Evolutionary conservation across 2,888 invertebrate genomes (phyloP).

Genomic region (Noctua pronuba): DNA sequence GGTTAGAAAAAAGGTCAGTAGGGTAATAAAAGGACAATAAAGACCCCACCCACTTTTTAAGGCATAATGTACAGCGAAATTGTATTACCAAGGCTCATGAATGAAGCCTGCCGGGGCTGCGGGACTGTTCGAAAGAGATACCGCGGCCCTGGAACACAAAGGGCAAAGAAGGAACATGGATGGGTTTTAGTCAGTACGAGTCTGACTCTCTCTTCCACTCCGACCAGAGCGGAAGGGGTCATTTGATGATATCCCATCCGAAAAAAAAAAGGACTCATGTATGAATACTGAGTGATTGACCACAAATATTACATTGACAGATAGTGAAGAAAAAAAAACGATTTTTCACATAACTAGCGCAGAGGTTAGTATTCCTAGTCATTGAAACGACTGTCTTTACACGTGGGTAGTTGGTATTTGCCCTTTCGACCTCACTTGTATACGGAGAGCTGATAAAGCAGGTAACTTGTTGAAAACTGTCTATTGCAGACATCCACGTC

Average conservation of each 20-base stretch:
- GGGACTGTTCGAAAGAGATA: no score
- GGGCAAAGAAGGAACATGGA: no score
- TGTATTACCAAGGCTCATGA: not conserved
- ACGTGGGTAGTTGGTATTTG: conserved; percentile 3
- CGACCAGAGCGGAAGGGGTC: no score
- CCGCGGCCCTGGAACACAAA: no score
- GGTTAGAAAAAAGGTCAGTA: not conserved
- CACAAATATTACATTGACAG: not conserved
- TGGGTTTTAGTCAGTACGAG: no score
- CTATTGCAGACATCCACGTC: not conserved
- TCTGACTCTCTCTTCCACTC: no score
- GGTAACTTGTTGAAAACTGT: not conserved
- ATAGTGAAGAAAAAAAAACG: not conserved
- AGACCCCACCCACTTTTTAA: not conserved
- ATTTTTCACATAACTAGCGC: not conserved
- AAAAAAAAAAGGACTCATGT: no score
- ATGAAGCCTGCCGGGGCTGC: no score
- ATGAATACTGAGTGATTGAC: not conserved
- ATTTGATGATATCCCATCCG: no score
- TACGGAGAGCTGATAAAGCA: not conserved
- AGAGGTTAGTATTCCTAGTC: not conserved
- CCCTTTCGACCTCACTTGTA: not conserved
- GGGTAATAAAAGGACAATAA: not conserved
- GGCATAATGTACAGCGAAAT: not conserved
- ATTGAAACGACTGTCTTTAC: not conserved